phyloP scores from a whole-genome alignment of 2,113 vertebrate genomes.

The Myanophis thanlyinensis region DNA sequence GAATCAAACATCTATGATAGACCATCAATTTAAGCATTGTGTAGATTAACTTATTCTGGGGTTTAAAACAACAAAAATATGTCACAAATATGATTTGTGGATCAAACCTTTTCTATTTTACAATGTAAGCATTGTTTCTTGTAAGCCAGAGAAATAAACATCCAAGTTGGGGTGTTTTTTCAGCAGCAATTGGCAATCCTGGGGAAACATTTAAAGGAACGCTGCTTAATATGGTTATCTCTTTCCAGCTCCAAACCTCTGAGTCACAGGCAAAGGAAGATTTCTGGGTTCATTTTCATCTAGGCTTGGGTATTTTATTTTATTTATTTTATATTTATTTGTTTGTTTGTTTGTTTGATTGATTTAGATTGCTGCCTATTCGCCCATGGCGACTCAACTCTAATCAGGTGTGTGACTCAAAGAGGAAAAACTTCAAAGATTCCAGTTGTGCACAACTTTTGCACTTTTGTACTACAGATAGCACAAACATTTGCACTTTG shows the following conservation, averaged over 20 bases:
- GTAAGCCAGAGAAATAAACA: neutral
- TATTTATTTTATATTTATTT: too few species aligned
- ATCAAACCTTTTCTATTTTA: conserved; percentile 15
- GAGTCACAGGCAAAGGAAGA: neutral
- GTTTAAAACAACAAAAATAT: neutral
- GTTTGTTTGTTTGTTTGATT: too few species aligned
- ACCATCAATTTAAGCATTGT: neutral
- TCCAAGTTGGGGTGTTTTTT: neutral
- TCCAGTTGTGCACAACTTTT: neutral
- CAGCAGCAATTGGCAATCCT: neutral
- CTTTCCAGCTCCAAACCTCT: neutral
- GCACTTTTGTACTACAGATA: neutral
- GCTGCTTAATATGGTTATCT: neutral
- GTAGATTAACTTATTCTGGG: neutral
- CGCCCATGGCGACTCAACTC: too few species aligned
- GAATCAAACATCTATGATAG: neutral
- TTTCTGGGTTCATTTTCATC: neutral
- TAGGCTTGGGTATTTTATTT: neutral
- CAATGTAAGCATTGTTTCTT: neutral
- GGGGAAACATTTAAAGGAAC: neutral
- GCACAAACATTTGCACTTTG: neutral
- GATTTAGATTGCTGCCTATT: too few species aligned
- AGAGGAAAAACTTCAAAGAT: neutral
- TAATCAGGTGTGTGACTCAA: neutral
- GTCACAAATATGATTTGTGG: neutral